Base-by-base conservation (phyloP, 2,113 vertebrate species). In the Siniperca knerii region DNA sequence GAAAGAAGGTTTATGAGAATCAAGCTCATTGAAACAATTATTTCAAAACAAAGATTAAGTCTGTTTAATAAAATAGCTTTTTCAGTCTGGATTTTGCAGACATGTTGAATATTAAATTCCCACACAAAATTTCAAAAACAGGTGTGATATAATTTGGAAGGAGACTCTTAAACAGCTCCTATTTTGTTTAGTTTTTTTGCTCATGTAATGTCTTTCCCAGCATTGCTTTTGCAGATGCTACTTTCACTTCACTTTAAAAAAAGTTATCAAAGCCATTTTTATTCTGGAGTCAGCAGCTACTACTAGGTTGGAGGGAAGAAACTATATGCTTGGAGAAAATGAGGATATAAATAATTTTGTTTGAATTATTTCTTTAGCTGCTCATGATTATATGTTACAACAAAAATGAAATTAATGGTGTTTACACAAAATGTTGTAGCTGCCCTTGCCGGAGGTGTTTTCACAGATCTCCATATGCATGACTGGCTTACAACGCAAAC, bases 401-500 rank as follows among this genome's bases (percentile, higher is more conserved):
- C 10, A 79, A 65, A 71, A 62, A 61, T 73, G 35, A n/a, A 77
- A 64, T 62, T 67, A 57, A 58, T 48, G 23, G 16, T 37, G 29
- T 74, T 87, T 68, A 81, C 44, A 64, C 33, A 68, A 72, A 74
- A 16, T 35, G 9, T 8, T 10, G 40, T 29, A n/a, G 37, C 54
- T 77, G 55, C 6, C 40, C 74, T 65, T 18, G 81, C 58, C 35
- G 0, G 4, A 42, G 40, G 29, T 75, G 55, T 72, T 79, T 72
- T 42, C 15, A 58, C 60, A 54, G 42, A 80, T 62, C 35, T 46
- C 8, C 1, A 6, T 57, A n/a, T 64, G 35, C 64, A 44, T 58
- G n/a, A 58, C 46, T 25, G 58, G n/a, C 33, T 83, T 29, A 71
- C 52, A 79, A 23, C 12, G 68, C 48, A 76, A 77, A 77, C 42